Base-by-base conservation (phyloP, 2,797 vertebrate species). In the Anguilla obscura region DNA sequence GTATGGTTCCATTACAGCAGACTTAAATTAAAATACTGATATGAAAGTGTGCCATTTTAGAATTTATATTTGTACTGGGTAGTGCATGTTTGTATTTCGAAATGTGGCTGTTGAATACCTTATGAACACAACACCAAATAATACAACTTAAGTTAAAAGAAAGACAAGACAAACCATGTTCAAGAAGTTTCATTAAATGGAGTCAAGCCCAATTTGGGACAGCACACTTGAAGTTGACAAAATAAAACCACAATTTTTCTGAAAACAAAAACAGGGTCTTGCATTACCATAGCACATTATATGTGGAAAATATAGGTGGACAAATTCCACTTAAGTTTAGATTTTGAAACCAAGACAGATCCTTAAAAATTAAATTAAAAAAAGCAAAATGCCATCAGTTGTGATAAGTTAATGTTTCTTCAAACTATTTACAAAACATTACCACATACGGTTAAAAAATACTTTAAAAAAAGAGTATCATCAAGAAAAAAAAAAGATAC, bases 381-480 rank as follows among this genome's bases (percentile, higher is more conserved):
- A 84, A 89, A 88, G 21, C 58, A 24, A 92, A 33, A 71, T 30
- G 27, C 76, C 21, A 27, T 71, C 88, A 85, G 88, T 36, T 89
- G 90, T 58, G 86, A 95, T 96, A 96, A 96, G 48, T 96, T 96
- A 95, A 94, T 88, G 92, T 87, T 90, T 86, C 33, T 88, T 88
- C 52, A n/a, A 33, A 90, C 83, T 91, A 94, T 95, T 89, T 94
- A 96, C 92, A 94, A 90, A 93, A 90, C 33, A 40, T 84, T 76
- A 80, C 50, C 84, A 40, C 87, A 90, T 88, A 90, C 91, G 89
- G 84, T 27, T 33, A 40, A 56, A 36, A 76, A 48, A 82, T 10
- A 40, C 6, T 76, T 48, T 83, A 60, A 86, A 89, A 9, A 90
- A 91, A 2, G 45, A 50, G 79, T 82, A 50, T 50, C 21, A 82